Conservation (phyloP, 2,113 vertebrate genomes). For the Hydropotes inermis region DNA sequence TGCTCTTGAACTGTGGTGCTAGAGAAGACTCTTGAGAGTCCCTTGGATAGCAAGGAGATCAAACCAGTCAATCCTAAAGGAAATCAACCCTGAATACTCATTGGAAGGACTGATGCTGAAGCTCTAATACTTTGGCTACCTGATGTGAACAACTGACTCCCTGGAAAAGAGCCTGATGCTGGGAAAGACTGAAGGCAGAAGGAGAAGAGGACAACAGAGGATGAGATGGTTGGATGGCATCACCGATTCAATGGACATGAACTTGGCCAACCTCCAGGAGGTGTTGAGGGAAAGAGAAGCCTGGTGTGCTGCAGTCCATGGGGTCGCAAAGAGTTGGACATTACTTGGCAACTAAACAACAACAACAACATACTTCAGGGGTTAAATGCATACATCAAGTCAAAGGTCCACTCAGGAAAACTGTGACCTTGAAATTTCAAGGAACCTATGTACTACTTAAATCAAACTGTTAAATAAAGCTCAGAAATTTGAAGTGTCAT, state of each 20-base stretch:
- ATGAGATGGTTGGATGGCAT: not conserved
- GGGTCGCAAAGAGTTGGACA: not conserved
- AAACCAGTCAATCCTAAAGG: not conserved
- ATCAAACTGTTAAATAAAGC: not conserved
- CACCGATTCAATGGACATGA: not conserved
- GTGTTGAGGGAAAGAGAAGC: not conserved
- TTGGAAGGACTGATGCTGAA: not conserved
- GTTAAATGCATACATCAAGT: constrained; percentile 1
- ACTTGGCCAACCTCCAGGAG: not conserved
- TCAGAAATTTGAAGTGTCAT: not conserved
- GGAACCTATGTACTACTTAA: not conserved
- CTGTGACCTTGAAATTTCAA: constrained; percentile 26
- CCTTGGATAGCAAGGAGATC: not conserved
- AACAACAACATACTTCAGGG: not conserved
- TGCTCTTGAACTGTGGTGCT: not conserved
- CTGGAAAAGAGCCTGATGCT: not conserved
- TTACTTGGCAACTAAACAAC: not conserved
- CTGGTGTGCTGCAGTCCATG: not conserved
- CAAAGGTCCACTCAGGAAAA: not conserved
- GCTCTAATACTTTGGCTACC: not conserved
- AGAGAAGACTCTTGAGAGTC: not conserved
- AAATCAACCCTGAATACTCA: not conserved
- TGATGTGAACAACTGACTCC: not conserved
- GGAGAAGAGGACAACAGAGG: not conserved
- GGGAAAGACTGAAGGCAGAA: not conserved